These are phyloP conservation scores for Aplysina aerophoba DNA, from an alignment of 37 sponge, comb jelly and placozoan genomes.

Conservation along the genomic window DNA sequence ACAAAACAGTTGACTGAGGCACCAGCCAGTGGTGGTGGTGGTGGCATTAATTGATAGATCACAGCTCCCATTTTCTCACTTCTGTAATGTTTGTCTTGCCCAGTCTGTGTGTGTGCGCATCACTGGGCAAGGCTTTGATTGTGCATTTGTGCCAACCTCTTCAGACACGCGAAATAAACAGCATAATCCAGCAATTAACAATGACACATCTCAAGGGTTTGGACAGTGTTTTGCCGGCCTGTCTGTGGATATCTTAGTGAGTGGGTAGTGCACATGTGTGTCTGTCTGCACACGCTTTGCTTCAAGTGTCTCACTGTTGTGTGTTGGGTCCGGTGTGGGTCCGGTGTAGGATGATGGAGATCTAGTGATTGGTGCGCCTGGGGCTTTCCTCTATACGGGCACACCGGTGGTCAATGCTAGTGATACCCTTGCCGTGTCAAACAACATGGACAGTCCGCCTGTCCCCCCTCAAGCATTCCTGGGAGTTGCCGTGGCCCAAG, in stretches of 20 bases:
- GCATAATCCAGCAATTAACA: not conserved
- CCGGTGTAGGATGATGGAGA: not conserved
- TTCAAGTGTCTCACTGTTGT: not conserved
- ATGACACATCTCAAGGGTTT: not conserved
- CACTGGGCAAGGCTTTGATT: not conserved
- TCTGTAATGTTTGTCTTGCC: too few species aligned
- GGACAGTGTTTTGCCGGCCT: not conserved
- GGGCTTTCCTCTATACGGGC: not conserved
- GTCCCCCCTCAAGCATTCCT: not conserved
- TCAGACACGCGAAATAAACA: not conserved
- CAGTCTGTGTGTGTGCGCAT: slow-evolving; percentile 3
- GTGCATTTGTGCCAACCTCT: not conserved
- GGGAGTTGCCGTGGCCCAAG: slow-evolving; percentile 15
- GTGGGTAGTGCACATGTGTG: not conserved
- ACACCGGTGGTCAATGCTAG: not conserved
- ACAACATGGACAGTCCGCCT: not conserved
- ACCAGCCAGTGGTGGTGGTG: too few species aligned
- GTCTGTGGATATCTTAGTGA: not conserved
- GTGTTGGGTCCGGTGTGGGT: not conserved
- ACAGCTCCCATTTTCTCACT: too few species aligned
- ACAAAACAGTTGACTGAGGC: too few species aligned
- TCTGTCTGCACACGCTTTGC: not conserved
- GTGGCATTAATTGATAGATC: too few species aligned
- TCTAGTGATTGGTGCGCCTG: slow-evolving; percentile 22
- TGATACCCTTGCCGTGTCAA: not conserved